Evolutionary conservation across 2,797 vertebrate genomes (phyloP).

Genomic region (Arrhamphus sclerolepis): DNA sequence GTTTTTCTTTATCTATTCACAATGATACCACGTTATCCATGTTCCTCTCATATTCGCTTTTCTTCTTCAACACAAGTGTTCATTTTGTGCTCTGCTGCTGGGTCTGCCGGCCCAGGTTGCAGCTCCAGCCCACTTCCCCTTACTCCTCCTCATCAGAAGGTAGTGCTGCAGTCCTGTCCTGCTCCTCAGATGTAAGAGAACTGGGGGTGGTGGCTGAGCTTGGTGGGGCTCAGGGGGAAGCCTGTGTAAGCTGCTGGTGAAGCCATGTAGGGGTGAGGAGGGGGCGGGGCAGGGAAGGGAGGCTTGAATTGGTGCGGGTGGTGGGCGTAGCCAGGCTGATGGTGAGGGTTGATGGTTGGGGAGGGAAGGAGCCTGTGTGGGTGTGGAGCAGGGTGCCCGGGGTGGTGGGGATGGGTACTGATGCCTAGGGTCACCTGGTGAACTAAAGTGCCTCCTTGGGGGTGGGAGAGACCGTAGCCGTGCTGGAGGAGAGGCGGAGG

Average conservation of each 20-base stretch:
- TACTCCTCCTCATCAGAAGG: conserved; percentile 45
- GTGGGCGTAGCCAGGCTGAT: conserved; percentile 69
- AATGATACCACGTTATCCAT: conserved; percentile 4
- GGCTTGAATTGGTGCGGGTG: conserved; percentile 88
- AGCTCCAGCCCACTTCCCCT: conserved; percentile 49
- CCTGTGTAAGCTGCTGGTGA: conserved; percentile 91
- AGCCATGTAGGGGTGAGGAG: conserved; percentile 91
- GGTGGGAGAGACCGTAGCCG: conserved; percentile 86
- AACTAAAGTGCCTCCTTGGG: conserved; percentile 80
- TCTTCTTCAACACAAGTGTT: conserved; percentile 49
- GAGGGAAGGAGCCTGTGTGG: conserved; percentile 87
- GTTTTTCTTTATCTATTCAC: conserved; percentile 6
- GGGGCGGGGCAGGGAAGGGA: conserved; percentile 84
- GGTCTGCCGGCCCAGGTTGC: conserved; percentile 72
- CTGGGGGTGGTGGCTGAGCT: conserved; percentile 88
- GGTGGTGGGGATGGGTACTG: conserved; percentile 80
- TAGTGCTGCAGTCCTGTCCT: conserved; percentile 50
- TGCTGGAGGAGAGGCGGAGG: conserved; percentile 88
- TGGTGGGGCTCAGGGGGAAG: conserved; percentile 95
- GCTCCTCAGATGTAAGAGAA: conserved; percentile 94
- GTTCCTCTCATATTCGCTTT: conserved; percentile 6
- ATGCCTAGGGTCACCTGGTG: conserved; percentile 94
- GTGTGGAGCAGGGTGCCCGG: conserved; percentile 53
- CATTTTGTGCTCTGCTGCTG: conserved; percentile 52
- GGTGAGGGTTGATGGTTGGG: conserved; percentile 83